These are phyloP conservation scores for Trichopria drosophilae DNA, from an alignment of 2,888 invertebrate genomes.

Conservation along the genomic window DNA sequence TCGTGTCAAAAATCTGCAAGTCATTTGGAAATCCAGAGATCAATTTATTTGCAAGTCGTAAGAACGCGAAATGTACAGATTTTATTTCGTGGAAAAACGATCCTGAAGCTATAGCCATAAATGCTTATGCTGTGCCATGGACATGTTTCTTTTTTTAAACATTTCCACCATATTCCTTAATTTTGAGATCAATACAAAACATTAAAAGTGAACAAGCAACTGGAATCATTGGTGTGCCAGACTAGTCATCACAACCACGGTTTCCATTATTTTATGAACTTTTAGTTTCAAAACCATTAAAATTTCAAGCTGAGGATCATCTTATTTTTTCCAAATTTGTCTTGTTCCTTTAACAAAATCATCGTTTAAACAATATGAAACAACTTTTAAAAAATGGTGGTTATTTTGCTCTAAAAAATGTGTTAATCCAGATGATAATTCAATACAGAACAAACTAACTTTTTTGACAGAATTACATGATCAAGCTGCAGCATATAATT, in stretches of 20 bases:
- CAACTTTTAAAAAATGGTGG: constrained; percentile 28
- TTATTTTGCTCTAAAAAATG: constrained; percentile 14
- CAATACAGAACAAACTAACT: background rate
- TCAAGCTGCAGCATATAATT: no score
- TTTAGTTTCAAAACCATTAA: no score
- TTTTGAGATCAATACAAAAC: constrained; percentile 1
- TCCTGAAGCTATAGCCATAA: constrained; percentile 10
- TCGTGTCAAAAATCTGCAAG: no score
- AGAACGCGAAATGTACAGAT: constrained; percentile 21
- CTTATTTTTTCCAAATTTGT: no score
- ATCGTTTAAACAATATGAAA: constrained; percentile 23
- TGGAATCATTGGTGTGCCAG: no score
- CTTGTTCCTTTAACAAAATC: constrained; percentile 15
- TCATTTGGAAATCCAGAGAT: constrained; percentile 15
- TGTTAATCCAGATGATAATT: background rate
- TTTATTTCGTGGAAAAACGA: constrained; percentile 15
- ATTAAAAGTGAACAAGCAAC: constrained; percentile 10
- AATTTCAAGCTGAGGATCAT: no score
- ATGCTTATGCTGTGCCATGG: constrained; percentile 22
- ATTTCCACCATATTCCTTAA: constrained; percentile 15
- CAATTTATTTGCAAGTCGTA: constrained; percentile 25
- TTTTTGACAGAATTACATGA: no score
- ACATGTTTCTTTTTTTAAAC: constrained; percentile 6
- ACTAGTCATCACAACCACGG: no score
- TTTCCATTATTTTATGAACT: no score